A percentile compares a stretch with the other conserved stretches of the same genome.
phyloP scores from a whole-genome alignment of 1,140 invertebrate species.

The Cydia amplana region DNA sequence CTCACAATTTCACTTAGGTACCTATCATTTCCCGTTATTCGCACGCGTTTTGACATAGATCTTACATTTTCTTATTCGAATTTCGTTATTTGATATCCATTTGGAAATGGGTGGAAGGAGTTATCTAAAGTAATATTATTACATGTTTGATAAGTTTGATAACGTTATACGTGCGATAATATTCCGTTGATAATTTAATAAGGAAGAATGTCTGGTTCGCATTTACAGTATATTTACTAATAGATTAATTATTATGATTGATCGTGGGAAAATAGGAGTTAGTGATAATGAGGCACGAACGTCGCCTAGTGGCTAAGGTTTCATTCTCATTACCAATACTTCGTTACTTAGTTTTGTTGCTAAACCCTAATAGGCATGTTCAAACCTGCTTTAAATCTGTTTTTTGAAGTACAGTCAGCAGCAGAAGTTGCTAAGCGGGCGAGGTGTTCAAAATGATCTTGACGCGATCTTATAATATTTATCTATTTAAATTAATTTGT shows the following conservation, averaged over 20 bases:
- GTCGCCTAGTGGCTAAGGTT: not conserved
- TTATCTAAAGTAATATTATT: slow-evolving; percentile 3
- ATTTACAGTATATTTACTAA: not conserved
- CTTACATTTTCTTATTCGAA: not conserved
- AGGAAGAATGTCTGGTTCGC: not conserved
- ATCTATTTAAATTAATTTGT: not conserved
- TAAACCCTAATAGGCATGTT: too few species aligned
- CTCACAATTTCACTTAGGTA: too few species aligned
- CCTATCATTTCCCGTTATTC: too few species aligned
- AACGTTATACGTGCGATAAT: not conserved
- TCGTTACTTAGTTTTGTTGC: too few species aligned
- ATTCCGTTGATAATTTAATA: not conserved
- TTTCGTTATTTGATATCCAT: not conserved
- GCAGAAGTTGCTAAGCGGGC: too few species aligned
- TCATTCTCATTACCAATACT: too few species aligned
- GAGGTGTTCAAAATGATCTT: too few species aligned
- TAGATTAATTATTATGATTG: slow-evolving; percentile 2
- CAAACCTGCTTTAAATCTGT: too few species aligned
- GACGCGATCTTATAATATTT: not conserved
- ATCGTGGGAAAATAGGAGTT: not conserved
- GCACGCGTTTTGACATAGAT: not conserved
- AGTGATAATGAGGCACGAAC: not conserved
- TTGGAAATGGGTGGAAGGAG: not conserved
- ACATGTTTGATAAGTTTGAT: slow-evolving; percentile 1
- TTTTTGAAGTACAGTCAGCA: too few species aligned